phyloP scores from a whole-genome alignment of 2,797 vertebrate species.

The Hirundo rustica region DNA sequence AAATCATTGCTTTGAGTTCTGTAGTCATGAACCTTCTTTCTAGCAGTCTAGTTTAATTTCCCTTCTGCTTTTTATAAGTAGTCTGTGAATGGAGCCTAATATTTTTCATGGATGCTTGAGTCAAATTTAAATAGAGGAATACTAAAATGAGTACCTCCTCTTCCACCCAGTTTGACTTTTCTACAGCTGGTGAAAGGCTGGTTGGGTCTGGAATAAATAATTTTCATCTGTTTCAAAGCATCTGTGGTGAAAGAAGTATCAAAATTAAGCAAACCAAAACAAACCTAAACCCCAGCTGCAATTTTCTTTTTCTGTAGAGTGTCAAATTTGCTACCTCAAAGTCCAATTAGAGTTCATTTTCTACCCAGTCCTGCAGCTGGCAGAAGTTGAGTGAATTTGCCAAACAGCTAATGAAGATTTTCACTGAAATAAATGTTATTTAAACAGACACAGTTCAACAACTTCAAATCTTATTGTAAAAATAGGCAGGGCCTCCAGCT shows the following conservation, averaged over 20 bases:
- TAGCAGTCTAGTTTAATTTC: slow-evolving; percentile 2
- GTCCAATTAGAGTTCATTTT: slow-evolving; percentile 62
- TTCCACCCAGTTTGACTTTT: slow-evolving; percentile 36
- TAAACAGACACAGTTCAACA: slow-evolving; percentile 39
- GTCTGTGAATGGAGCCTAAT: slow-evolving; percentile 23
- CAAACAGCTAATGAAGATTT: slow-evolving; percentile 59
- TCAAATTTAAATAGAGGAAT: slow-evolving; percentile 42
- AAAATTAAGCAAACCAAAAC: slow-evolving; percentile 58
- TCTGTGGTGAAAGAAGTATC: slow-evolving; percentile 56
- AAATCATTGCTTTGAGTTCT: slow-evolving; percentile 2
- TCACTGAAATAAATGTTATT: slow-evolving; percentile 45
- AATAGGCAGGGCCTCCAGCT: background rate
- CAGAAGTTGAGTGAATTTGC: slow-evolving; percentile 48
- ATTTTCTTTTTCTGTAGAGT: slow-evolving; percentile 50
- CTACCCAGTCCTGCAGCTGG: slow-evolving; percentile 46
- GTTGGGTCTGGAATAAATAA: slow-evolving; percentile 37
- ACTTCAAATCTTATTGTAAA: background rate
- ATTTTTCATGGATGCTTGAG: slow-evolving; percentile 28
- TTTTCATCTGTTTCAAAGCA: slow-evolving; percentile 45
- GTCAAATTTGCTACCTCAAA: slow-evolving; percentile 53
- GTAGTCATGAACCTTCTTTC: background rate
- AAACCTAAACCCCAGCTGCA: slow-evolving; percentile 64
- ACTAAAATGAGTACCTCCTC: slow-evolving; percentile 39
- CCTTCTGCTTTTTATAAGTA: slow-evolving; percentile 43
- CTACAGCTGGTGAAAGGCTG: slow-evolving; percentile 50